These are phyloP conservation scores for Pseudococcus jackbeardsleyi DNA, from an alignment of 2,888 invertebrate genomes.

Conservation along the genomic window DNA sequence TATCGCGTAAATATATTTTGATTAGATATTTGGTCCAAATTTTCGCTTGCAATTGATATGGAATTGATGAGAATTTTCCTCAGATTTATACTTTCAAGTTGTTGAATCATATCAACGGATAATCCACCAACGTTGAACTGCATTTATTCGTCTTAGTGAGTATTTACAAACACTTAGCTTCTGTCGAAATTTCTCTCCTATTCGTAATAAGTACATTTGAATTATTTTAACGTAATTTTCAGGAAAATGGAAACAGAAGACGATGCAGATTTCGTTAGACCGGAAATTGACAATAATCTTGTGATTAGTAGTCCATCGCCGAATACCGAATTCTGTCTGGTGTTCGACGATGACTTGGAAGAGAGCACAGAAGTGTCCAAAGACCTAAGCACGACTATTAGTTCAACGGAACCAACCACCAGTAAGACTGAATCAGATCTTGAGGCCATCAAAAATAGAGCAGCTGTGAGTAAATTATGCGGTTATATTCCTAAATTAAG, in stretches of 20 bases:
- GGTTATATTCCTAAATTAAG: too few relatives aligned
- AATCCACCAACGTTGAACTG: not conserved
- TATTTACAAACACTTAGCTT: not conserved
- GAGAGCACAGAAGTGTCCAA: not conserved
- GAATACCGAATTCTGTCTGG: conserved; percentile 48
- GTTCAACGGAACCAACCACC: not conserved
- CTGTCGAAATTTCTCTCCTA: not conserved
- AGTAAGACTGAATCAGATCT: conserved; percentile 39
- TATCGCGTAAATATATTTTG: not conserved
- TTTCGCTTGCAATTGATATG: not conserved
- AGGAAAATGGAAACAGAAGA: conserved; percentile 29
- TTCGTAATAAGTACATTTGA: not conserved
- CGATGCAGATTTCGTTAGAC: not conserved
- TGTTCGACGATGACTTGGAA: conserved; percentile 54
- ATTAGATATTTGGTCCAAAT: not conserved
- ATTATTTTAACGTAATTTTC: not conserved
- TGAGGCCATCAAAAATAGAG: conserved; percentile 52
- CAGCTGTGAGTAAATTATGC: conserved; percentile 18
- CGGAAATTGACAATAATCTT: not conserved
- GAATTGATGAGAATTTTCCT: not conserved
- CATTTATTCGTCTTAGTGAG: not conserved
- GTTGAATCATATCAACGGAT: not conserved
- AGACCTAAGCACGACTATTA: not conserved
- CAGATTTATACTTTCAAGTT: not conserved
- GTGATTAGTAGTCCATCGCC: conserved; percentile 10